A percentile compares a stretch with the other conserved stretches of the same genome.
Evolutionary conservation across 2,797 vertebrate genomes (phyloP).

Genomic region (Fratercula arctica): DNA sequence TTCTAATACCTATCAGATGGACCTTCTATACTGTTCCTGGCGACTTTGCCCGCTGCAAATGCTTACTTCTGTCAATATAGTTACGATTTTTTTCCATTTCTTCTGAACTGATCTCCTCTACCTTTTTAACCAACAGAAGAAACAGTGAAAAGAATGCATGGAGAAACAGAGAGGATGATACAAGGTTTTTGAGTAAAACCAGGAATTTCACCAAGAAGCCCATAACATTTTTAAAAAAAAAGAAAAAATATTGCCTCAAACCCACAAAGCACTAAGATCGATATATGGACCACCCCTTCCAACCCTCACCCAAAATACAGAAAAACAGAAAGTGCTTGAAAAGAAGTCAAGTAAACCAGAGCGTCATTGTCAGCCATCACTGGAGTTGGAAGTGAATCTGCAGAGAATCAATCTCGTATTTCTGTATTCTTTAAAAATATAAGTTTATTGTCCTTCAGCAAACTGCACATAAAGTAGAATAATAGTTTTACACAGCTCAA

Average conservation of each 20-base stretch:
- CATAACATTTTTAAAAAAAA: not conserved
- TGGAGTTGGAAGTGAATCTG: not conserved
- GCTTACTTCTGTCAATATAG: not conserved
- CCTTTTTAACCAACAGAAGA: not conserved
- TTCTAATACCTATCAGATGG: not conserved
- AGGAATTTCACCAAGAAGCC: not conserved
- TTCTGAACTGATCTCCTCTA: not conserved
- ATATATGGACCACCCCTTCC: not conserved
- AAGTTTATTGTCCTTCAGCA: constrained; percentile 63
- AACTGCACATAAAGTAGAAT: constrained; percentile 63
- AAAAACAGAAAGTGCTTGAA: not conserved
- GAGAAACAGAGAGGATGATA: not conserved
- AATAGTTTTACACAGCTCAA: constrained; percentile 59
- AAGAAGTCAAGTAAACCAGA: not conserved
- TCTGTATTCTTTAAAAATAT: constrained; percentile 16
- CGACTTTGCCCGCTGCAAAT: not conserved
- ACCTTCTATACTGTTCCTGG: not conserved
- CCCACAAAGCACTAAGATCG: not conserved
- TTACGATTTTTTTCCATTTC: not conserved
- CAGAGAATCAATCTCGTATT: not conserved
- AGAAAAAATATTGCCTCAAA: not conserved
- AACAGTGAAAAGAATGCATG: not conserved
- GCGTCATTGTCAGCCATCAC: not conserved
- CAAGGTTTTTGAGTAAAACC: not conserved
- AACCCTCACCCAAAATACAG: not conserved